phyloP scores from a whole-genome alignment of 2,113 vertebrate genomes.

The Pogonocichla stellata region DNA sequence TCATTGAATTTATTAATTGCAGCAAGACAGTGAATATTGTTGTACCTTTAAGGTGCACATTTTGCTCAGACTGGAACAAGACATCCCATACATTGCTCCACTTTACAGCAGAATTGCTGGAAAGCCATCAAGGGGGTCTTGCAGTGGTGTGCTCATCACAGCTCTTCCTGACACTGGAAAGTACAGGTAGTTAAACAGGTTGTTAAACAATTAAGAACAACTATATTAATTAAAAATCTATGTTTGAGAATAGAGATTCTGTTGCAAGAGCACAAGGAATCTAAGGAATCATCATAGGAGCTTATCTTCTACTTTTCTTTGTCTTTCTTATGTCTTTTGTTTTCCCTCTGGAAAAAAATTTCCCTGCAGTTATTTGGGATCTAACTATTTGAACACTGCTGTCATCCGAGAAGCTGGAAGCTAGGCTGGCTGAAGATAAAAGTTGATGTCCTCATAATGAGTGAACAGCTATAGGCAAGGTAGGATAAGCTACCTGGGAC shows the following conservation, averaged over 20 bases:
- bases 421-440: not conserved
- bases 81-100: not conserved
- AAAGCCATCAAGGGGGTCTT: not conserved
- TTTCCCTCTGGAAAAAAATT: not conserved
- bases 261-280: not conserved
- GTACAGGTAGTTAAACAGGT: not conserved
- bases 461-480: not conserved
- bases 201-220: not conserved
- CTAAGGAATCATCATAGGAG: not conserved
- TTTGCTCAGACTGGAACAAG: not conserved
- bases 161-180: not conserved
- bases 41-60: not conserved
- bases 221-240: not conserved
- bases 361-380: not conserved
- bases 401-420: not conserved
- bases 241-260: not conserved
- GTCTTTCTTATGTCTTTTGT: not conserved
- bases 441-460: not conserved
- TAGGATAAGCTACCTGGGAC: not conserved
- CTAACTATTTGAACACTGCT: not conserved
- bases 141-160: not conserved
- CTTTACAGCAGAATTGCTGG: not conserved
- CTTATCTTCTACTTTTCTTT: not conserved
- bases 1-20: not conserved
- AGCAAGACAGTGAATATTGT: not conserved